Percentiles rank a stretch among this genome's conserved stretches.
phyloP scores from a whole-genome alignment of 1,140 invertebrate genomes.

The Oryzaephilus surinamensis region DNA sequence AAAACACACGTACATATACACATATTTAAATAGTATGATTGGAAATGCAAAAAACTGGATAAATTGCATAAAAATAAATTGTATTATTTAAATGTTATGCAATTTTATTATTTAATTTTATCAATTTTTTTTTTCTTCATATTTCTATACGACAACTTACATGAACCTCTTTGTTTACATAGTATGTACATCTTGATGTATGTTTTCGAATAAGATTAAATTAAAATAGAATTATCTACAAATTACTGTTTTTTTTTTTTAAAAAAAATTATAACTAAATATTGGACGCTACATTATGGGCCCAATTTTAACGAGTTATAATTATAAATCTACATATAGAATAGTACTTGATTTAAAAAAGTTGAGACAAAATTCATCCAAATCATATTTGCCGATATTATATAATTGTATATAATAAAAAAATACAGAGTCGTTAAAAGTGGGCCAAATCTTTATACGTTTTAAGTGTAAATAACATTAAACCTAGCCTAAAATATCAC shows the following conservation, averaged over 20 bases:
- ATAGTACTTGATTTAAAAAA: no score
- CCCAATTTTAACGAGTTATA: no score
- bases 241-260: no score
- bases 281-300: slow-evolving; percentile 22
- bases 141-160: no score
- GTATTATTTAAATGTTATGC: slow-evolving; percentile 10
- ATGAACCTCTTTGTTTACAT: slow-evolving; percentile 18
- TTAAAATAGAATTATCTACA: slow-evolving; percentile 18
- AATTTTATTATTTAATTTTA: slow-evolving; percentile 17
- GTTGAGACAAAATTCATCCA: no score
- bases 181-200: slow-evolving; percentile 24
- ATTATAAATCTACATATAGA: no score
- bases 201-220: no score
- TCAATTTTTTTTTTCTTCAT: no score
- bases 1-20: slow-evolving; percentile 10
- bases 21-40: slow-evolving; percentile 15
- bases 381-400: no score
- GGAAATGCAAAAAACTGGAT: slow-evolving; percentile 26
- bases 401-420: no score
- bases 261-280: slow-evolving; percentile 12
- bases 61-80: slow-evolving; percentile 10
- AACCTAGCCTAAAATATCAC: slow-evolving; percentile 19
- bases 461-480: slow-evolving; percentile 12
- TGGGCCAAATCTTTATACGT: background rate
- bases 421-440: no score